These are phyloP conservation scores for Ooceraea biroi DNA, from an alignment of 1,140 invertebrate species.

Conservation along the genomic window DNA sequence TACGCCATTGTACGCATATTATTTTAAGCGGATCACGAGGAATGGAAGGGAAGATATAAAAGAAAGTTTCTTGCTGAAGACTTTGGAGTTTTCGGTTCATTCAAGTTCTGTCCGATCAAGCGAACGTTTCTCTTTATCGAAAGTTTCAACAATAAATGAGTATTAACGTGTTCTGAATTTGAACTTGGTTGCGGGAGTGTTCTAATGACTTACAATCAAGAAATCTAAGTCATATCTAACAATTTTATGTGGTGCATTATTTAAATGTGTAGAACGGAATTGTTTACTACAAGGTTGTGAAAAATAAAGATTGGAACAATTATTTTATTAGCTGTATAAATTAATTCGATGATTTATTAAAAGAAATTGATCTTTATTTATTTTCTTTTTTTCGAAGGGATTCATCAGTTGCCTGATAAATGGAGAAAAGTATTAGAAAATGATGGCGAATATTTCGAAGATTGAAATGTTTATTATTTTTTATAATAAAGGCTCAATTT, in stretches of 20 bases:
- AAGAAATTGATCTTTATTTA: too few relatives aligned
- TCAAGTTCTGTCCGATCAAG: neutral
- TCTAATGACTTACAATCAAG: neutral
- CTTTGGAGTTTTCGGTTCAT: conserved; percentile 49
- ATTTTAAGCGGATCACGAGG: neutral
- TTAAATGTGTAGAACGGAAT: neutral
- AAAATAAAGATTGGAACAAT: neutral
- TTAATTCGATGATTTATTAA: conserved; percentile 3
- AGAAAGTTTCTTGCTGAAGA: conserved; percentile 54
- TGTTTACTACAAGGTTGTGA: neutral
- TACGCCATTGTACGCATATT: neutral
- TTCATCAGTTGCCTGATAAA: too few relatives aligned
- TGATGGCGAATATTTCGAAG: too few relatives aligned
- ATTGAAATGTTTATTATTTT: too few relatives aligned
- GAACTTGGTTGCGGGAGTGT: neutral
- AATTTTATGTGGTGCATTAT: neutral
- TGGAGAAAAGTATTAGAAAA: too few relatives aligned
- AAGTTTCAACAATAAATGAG: neutral
- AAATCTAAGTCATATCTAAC: neutral
- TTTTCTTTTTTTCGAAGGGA: too few relatives aligned
- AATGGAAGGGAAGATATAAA: conserved; percentile 69
- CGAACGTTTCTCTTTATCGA: neutral
- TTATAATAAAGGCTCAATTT: too few relatives aligned
- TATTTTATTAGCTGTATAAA: conserved; percentile 33
- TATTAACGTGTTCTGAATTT: neutral